phyloP scores from a whole-genome alignment of 2,113 vertebrate genomes.

The Heliornis fulica region DNA sequence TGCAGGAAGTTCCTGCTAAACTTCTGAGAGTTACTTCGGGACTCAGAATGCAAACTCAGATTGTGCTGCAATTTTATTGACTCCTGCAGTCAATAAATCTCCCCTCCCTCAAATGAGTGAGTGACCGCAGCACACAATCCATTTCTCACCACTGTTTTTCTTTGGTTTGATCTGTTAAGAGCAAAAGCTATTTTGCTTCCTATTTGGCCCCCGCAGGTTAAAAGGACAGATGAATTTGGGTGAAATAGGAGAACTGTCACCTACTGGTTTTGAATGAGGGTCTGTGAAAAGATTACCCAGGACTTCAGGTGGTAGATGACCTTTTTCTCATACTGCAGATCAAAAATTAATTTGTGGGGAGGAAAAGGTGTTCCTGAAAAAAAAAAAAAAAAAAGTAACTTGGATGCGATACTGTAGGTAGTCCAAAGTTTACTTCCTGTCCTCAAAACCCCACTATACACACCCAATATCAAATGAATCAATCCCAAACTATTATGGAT shows the following conservation, averaged over 20 bases:
- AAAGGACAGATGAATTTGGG: conserved; percentile 20
- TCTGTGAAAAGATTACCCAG: background rate
- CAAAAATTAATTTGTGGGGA: conserved; percentile 9
- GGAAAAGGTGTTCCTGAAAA: background rate
- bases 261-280: background rate
- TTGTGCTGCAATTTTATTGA: background rate
- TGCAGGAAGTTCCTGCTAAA: background rate
- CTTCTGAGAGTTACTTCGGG: background rate
- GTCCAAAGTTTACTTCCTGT: background rate
- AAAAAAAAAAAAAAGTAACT: background rate
- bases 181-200: conserved; percentile 7
- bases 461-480: background rate
- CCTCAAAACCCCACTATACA: background rate
- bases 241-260: conserved; percentile 41
- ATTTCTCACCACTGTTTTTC: conserved; percentile 37
- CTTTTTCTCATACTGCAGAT: background rate
- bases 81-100: conserved; percentile 15
- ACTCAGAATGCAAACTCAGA: background rate
- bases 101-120: background rate
- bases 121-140: background rate
- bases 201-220: background rate
- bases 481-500: background rate
- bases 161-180: conserved; percentile 31
- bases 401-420: background rate
- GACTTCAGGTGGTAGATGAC: background rate